phyloP scores from a whole-genome alignment of 2,888 invertebrate genomes.

The Microchrysa polita region DNA sequence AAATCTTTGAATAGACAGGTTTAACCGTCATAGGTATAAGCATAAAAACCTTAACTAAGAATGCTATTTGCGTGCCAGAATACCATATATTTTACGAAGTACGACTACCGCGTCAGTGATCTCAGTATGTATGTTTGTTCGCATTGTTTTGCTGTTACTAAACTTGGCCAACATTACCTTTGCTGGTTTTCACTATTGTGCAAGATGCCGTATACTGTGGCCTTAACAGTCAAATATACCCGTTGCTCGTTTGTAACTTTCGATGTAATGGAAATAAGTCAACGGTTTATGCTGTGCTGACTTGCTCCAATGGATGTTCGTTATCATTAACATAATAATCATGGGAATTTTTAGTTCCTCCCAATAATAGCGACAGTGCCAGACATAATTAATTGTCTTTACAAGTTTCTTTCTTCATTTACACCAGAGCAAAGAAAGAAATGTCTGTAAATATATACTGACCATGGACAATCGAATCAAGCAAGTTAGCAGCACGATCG shows the following conservation, averaged over 20 bases:
- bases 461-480: no score
- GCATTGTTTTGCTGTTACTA: slow-evolving; percentile 4
- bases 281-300: slow-evolving; percentile 32
- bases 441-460: no score
- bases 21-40: no score
- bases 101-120: not conserved
- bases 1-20: no score
- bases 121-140: not conserved
- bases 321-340: slow-evolving; percentile 18
- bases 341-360: slow-evolving; percentile 8
- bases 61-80: not conserved
- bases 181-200: slow-evolving; percentile 4
- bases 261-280: slow-evolving; percentile 16
- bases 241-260: slow-evolving; percentile 5
- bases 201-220: slow-evolving; percentile 15
- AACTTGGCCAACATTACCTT: slow-evolving; percentile 1
- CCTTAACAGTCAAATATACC: slow-evolving; percentile 36
- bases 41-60: no score
- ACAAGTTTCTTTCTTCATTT: no score
- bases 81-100: not conserved
- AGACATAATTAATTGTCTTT: not conserved
- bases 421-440: no score
- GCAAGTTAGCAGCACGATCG: no score
- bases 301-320: not conserved
- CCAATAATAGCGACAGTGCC: not conserved